Conservation (phyloP, 2,113 vertebrate genomes). For the Varanus komodoensis region DNA sequence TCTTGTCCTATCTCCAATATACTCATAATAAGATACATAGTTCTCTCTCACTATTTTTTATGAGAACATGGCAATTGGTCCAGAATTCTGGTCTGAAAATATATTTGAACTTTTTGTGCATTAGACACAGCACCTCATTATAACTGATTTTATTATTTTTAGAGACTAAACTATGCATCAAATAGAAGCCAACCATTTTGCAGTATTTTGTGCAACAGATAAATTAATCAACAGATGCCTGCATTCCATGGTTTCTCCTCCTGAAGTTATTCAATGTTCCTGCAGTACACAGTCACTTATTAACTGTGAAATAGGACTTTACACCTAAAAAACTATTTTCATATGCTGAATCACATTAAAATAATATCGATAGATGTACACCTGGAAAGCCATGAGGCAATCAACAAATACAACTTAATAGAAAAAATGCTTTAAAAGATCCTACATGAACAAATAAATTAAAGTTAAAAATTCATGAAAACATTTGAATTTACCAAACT, state of each 20-base stretch:
- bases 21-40: too few species aligned
- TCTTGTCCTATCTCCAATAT: neutral
- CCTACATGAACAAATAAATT: neutral
- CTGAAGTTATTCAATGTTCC: too few species aligned
- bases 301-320: neutral
- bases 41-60: too few species aligned
- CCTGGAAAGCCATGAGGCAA: neutral
- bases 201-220: neutral
- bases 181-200: too few species aligned
- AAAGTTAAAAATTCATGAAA: neutral
- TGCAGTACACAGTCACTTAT: neutral
- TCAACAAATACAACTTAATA: neutral
- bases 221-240: neutral
- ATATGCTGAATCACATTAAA: neutral
- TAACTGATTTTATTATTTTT: neutral
- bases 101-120: neutral
- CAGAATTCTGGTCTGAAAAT: neutral
- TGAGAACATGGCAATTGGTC: neutral
- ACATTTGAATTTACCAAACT: neutral
- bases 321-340: neutral
- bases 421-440: neutral
- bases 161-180: neutral
- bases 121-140: neutral
- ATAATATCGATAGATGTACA: neutral
- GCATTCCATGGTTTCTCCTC: too few species aligned